These are phyloP conservation scores for Albula goreensis DNA, from an alignment of 2,113 vertebrate genomes.

Conservation along the genomic window DNA sequence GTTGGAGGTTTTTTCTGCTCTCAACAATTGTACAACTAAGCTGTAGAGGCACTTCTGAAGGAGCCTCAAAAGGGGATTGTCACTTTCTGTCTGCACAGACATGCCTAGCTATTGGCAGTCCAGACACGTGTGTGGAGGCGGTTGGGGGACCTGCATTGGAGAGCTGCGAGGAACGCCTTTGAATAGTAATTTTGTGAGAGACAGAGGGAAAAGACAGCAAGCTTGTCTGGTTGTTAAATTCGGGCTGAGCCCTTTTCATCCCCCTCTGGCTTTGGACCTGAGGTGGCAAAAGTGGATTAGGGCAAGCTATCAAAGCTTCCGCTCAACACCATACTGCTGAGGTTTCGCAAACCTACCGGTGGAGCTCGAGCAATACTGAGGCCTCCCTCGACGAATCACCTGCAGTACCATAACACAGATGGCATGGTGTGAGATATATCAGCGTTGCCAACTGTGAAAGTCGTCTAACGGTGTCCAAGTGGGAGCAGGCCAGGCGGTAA, in stretches of 20 bases:
- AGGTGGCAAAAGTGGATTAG: conserved; percentile 1
- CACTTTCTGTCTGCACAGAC: conserved; percentile 1
- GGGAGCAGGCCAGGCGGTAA: background rate
- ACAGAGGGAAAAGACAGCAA: background rate
- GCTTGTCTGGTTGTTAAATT: conserved; percentile 4
- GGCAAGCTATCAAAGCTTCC: conserved; percentile 3
- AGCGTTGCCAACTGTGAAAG: background rate
- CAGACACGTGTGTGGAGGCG: background rate
- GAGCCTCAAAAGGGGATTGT: conserved; percentile 11
- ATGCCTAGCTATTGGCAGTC: background rate
- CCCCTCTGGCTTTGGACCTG: background rate
- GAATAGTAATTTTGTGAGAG: background rate
- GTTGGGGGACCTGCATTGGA: background rate
- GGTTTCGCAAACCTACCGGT: background rate
- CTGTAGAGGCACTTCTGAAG: conserved; percentile 16
- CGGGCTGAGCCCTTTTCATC: conserved; percentile 3
- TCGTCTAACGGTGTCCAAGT: background rate
- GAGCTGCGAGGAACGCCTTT: conserved; percentile 5
- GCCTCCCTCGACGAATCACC: background rate
- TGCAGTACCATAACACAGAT: background rate
- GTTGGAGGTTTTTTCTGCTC: background rate
- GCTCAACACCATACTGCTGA: background rate
- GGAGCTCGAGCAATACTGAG: background rate
- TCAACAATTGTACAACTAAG: background rate
- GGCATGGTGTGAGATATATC: background rate